Conservation (phyloP, 2,113 vertebrate genomes). For the Myxocyprinus asiaticus region DNA sequence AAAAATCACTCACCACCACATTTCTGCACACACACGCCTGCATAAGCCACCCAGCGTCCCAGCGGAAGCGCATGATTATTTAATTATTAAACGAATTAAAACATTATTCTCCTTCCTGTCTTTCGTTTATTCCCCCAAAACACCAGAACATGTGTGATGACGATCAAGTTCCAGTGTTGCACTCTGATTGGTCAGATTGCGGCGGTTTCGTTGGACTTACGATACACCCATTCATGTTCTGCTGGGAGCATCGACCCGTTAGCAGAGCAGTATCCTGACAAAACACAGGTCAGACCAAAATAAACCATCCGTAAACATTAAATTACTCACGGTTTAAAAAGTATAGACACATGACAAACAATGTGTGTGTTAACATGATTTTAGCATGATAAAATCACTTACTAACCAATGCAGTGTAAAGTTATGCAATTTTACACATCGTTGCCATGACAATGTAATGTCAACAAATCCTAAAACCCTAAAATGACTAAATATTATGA, state of each 20-base stretch:
- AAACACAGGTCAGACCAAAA: slow-evolving; percentile 33
- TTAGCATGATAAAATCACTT: too few relatives aligned
- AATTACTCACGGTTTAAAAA: too few relatives aligned
- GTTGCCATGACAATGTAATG: too few relatives aligned
- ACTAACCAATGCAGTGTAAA: too few relatives aligned
- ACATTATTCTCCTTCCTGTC: neutral
- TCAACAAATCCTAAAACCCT: too few relatives aligned
- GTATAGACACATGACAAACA: too few relatives aligned
- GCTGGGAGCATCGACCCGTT: slow-evolving; percentile 1
- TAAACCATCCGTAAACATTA: neutral
- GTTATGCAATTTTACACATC: too few relatives aligned
- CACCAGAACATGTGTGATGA: neutral
- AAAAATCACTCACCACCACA: neutral
- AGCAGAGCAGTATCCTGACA: slow-evolving; percentile 42
- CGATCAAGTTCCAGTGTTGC: neutral
- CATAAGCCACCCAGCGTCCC: slow-evolving; percentile 15
- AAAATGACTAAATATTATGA: too few relatives aligned
- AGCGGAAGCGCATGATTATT: neutral
- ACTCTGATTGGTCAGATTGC: slow-evolving; percentile 40
- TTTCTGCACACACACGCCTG: slow-evolving; percentile 5
- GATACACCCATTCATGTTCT: slow-evolving; percentile 42
- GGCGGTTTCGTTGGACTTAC: slow-evolving; percentile 46
- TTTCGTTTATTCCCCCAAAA: neutral
- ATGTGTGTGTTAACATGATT: too few relatives aligned
- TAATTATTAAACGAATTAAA: neutral